These are phyloP conservation scores for Muscicapa comitata DNA, from an alignment of 2,797 vertebrate species.

Conservation along the genomic window DNA sequence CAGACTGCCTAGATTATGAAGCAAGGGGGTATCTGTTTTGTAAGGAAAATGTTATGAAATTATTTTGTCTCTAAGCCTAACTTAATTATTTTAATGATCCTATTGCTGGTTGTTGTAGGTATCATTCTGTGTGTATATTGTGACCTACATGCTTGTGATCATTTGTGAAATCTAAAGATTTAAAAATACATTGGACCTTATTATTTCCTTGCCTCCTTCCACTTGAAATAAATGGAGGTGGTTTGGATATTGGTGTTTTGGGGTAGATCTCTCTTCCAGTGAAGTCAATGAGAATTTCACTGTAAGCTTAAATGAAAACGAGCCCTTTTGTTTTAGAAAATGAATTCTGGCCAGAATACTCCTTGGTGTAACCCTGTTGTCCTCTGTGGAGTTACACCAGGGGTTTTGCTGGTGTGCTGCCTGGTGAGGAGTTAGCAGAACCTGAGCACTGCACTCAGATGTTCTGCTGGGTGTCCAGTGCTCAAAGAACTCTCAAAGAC, in stretches of 20 bases:
- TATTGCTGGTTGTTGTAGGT: conserved; percentile 43
- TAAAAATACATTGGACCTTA: conserved; percentile 7
- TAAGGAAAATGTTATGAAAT: conserved; percentile 47
- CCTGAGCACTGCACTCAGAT: background rate
- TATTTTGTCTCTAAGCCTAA: conserved; percentile 56
- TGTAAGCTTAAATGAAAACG: background rate
- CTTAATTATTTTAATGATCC: conserved; percentile 63
- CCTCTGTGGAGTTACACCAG: background rate
- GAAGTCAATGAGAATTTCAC: background rate
- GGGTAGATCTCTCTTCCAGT: background rate
- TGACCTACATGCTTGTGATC: conserved; percentile 47
- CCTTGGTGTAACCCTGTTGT: background rate
- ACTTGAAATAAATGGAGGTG: background rate
- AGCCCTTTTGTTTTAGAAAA: background rate
- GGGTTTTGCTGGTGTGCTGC: background rate
- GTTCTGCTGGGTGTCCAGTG: background rate
- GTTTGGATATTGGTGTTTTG: background rate
- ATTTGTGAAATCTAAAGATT: conserved; percentile 35
- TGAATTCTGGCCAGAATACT: background rate
- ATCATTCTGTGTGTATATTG: conserved; percentile 25
- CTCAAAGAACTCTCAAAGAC: background rate
- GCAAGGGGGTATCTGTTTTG: conserved; percentile 50
- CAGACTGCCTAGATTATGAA: conserved; percentile 10
- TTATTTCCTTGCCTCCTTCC: conserved; percentile 12
- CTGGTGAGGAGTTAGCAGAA: background rate